Conservation (phyloP, 2,888 invertebrate genomes). For the Trichopoda pennipes region DNA sequence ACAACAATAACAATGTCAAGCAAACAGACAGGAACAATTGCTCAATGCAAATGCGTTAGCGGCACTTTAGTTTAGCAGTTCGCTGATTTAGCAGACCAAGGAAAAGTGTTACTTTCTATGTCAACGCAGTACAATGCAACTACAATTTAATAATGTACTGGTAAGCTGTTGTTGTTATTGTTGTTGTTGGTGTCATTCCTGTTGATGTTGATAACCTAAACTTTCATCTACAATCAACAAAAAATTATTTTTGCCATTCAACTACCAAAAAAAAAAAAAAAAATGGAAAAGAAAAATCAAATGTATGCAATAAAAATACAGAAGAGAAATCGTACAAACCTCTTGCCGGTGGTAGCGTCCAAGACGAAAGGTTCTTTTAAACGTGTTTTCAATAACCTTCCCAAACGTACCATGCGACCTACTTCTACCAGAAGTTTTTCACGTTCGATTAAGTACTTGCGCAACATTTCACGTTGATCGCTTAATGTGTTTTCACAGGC, state of each 20-base stretch:
- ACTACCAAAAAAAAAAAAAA: constrained; percentile 10
- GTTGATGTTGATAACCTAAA: constrained; percentile 2
- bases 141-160: neutral
- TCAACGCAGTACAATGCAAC: constrained; percentile 21
- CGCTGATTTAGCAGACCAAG: constrained; percentile 46
- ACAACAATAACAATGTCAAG: constrained; percentile 14
- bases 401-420: constrained; percentile 87
- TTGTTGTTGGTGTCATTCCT: no score
- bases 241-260: constrained; percentile 51
- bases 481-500: constrained; percentile 68
- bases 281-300: constrained; percentile 17
- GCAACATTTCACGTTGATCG: constrained; percentile 81
- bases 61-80: constrained; percentile 43
- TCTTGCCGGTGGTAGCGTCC: constrained; percentile 78
- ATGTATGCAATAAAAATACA: constrained; percentile 12
- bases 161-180: neutral
- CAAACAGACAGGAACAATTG: constrained; percentile 16
- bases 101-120: constrained; percentile 64
- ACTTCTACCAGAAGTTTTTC: constrained; percentile 87
- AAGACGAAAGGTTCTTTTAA: constrained; percentile 84
- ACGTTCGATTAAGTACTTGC: constrained; percentile 83
- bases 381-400: constrained; percentile 85
- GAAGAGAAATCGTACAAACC: constrained; percentile 72
- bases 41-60: constrained; percentile 30
- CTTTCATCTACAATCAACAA: constrained; percentile 10